Evolutionary conservation across 2,888 invertebrate species (phyloP).

Genomic region (Thera obeliscata): DNA sequence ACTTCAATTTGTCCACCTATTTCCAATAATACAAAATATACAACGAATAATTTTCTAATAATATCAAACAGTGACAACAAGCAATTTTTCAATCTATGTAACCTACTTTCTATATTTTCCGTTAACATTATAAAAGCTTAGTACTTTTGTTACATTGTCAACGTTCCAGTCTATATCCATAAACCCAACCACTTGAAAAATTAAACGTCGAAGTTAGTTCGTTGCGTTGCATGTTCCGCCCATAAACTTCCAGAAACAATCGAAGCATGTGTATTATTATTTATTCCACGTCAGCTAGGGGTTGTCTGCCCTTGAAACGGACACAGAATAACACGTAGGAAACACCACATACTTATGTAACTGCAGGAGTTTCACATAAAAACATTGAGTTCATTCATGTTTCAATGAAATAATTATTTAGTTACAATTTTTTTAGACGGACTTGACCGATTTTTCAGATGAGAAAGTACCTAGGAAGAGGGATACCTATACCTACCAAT

Average conservation of each 20-base stretch:
- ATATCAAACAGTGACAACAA: too few relatives aligned
- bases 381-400: background rate
- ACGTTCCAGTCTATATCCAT: constrained; percentile 17
- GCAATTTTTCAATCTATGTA: too few relatives aligned
- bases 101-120: background rate
- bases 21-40: too few relatives aligned
- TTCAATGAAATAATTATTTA: too few relatives aligned
- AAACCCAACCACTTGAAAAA: constrained; percentile 38
- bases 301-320: constrained; percentile 49
- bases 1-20: too few relatives aligned
- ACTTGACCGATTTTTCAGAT: too few relatives aligned
- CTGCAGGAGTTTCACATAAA: background rate
- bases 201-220: constrained; percentile 23
- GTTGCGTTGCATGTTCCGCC: constrained; percentile 36
- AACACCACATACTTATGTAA: background rate
- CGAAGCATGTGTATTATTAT: constrained; percentile 49
- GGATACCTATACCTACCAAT: too few relatives aligned
- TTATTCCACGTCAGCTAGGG: constrained; percentile 47
- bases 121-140: background rate
- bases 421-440: too few relatives aligned
- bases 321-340: constrained; percentile 8
- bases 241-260: constrained; percentile 44
- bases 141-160: constrained; percentile 1
- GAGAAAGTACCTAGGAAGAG: too few relatives aligned
- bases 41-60: too few relatives aligned